Evolutionary conservation across 2,888 invertebrate species (phyloP).

Genomic region (Folsomia manolachei): DNA sequence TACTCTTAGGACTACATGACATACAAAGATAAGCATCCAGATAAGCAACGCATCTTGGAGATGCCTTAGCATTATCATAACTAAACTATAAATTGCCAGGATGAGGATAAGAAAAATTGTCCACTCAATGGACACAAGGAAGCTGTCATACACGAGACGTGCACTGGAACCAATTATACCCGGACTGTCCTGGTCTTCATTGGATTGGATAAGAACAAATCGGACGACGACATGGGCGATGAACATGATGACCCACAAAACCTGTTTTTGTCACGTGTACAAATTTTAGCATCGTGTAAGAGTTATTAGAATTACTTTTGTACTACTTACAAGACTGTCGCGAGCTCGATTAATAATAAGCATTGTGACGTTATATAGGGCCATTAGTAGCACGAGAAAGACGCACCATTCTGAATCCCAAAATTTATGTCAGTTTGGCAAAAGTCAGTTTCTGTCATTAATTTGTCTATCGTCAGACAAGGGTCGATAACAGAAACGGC

Average conservation of each 20-base stretch:
- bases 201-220: constrained; percentile 3
- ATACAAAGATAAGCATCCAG: constrained; percentile 38
- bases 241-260: constrained; percentile 37
- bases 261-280: no score
- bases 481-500: constrained; percentile 35
- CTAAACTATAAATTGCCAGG: constrained; percentile 30
- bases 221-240: constrained; percentile 26
- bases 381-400: constrained; percentile 41
- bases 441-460: no score
- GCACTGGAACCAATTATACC: constrained; percentile 15
- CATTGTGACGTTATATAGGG: constrained; percentile 31
- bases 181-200: constrained; percentile 19
- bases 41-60: constrained; percentile 31
- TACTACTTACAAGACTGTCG: no score
- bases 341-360: constrained; percentile 21
- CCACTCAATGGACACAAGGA: constrained; percentile 41
- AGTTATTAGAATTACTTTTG: no score
- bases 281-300: no score
- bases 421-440: no score
- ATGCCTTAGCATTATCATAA: constrained; percentile 17
- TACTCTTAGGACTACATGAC: constrained; percentile 23
- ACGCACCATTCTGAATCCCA: constrained; percentile 46
- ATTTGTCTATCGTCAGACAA: no score
- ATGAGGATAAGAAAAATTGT: constrained; percentile 36
- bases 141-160: constrained; percentile 38